Conservation (phyloP, 2,888 invertebrate genomes). For the Reticulitermes lucifugus region DNA sequence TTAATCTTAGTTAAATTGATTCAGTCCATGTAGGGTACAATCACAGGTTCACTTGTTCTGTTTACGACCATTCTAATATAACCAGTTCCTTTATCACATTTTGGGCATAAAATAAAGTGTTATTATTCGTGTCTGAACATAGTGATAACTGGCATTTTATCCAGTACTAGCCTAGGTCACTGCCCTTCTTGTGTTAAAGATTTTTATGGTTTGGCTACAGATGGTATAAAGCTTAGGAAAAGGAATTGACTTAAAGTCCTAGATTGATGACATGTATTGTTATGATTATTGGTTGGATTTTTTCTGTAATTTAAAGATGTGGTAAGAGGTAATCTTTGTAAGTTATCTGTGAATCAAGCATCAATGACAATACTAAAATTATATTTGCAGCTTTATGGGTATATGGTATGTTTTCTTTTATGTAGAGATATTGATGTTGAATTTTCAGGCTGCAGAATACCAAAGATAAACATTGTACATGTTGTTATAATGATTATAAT, state of each 20-base stretch:
- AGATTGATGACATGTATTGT: not conserved
- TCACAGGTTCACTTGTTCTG: not conserved
- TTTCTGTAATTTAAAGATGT: not conserved
- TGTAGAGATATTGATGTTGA: not conserved
- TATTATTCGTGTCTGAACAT: not conserved
- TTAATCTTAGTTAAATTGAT: not conserved
- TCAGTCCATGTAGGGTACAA: not conserved
- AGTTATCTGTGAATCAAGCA: not conserved
- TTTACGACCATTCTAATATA: not conserved
- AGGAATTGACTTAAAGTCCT: not conserved
- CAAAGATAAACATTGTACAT: constrained; percentile 29
- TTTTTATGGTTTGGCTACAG: not conserved
- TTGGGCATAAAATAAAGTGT: not conserved
- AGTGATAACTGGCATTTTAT: not conserved
- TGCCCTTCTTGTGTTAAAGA: not conserved
- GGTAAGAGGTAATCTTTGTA: not conserved
- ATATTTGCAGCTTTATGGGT: constrained; percentile 10
- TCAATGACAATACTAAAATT: constrained; percentile 40
- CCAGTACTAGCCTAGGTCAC: not conserved
- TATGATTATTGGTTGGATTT: not conserved
- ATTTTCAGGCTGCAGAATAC: constrained; percentile 24
- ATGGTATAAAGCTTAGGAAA: not conserved
- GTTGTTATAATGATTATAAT: not conserved
- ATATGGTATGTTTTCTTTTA: constrained; percentile 23
- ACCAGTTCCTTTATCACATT: not conserved